phyloP scores from a whole-genome alignment of 2,888 invertebrate species.

The Apodemia mormo region DNA sequence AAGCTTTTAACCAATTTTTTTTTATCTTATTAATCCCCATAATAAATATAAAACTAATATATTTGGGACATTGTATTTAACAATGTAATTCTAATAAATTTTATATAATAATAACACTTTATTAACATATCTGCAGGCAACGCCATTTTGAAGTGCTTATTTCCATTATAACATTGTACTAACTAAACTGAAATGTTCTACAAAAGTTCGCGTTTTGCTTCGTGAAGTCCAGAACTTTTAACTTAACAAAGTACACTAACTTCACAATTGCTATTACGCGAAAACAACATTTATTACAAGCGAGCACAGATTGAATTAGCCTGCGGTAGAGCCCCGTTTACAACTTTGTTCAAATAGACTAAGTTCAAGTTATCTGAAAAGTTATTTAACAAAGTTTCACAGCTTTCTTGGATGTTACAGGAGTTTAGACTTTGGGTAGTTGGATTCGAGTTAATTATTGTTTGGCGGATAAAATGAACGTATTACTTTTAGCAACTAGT shows the following conservation, averaged over 20 bases:
- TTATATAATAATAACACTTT: slow-evolving; percentile 27
- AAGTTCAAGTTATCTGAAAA: slow-evolving; percentile 82
- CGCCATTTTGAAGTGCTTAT: slow-evolving; percentile 82
- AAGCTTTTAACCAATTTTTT: too few relatives aligned
- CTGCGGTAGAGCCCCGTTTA: slow-evolving; percentile 73
- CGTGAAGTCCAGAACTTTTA: slow-evolving; percentile 80
- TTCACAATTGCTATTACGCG: slow-evolving; percentile 74
- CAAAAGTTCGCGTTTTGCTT: slow-evolving; percentile 82
- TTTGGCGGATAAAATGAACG: slow-evolving; percentile 49
- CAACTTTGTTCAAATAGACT: slow-evolving; percentile 77
- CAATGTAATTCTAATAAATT: background rate
- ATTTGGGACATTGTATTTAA: background rate
- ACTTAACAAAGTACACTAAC: slow-evolving; percentile 68
- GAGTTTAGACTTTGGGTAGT: slow-evolving; percentile 65
- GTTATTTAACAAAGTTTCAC: slow-evolving; percentile 83
- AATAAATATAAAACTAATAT: background rate
- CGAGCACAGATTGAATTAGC: slow-evolving; percentile 79
- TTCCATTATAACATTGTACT: slow-evolving; percentile 83
- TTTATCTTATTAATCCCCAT: background rate
- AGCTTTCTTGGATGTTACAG: slow-evolving; percentile 69
- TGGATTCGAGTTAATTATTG: slow-evolving; percentile 67
- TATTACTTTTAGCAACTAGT: slow-evolving; percentile 57
- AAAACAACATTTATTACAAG: slow-evolving; percentile 81
- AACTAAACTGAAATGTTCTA: slow-evolving; percentile 82
- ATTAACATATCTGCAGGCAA: slow-evolving; percentile 72